phyloP scores from a whole-genome alignment of 35 echinoderm and acorn worm genomes.

The Stichopus chloronotus region DNA sequence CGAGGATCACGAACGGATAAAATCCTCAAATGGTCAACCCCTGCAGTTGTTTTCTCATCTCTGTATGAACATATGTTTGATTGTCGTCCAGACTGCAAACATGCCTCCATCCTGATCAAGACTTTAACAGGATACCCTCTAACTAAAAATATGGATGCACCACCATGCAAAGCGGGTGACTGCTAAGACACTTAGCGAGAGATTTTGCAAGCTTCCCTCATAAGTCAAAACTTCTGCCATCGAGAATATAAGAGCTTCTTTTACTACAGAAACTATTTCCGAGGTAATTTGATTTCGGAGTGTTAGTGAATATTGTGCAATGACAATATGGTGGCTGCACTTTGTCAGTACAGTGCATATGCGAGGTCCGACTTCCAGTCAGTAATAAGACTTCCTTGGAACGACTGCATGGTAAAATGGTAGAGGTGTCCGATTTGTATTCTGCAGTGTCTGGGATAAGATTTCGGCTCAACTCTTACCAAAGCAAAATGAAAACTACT shows the following conservation, averaged over 20 bases:
- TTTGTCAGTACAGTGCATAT: no score
- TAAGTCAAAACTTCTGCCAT: background rate
- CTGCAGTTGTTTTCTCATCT: background rate
- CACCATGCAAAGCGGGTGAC: background rate
- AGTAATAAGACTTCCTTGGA: background rate
- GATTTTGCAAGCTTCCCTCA: conserved; percentile 3
- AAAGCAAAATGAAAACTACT: conserved; percentile 4
- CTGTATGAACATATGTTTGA: conserved; percentile 12
- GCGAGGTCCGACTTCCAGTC: no score
- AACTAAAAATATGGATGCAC: background rate
- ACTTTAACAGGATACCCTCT: conserved; percentile 19
- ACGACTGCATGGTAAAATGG: background rate
- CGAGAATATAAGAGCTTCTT: background rate
- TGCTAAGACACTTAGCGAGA: conserved; percentile 15
- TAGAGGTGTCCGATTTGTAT: background rate
- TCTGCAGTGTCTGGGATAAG: background rate
- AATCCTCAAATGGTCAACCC: background rate
- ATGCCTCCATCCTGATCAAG: conserved; percentile 22
- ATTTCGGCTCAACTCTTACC: background rate
- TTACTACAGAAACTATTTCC: background rate
- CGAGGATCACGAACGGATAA: background rate
- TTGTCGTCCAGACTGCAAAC: conserved; percentile 27
- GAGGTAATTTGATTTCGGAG: background rate
- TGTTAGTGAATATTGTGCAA: no score
- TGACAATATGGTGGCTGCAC: no score